Evolutionary conservation across 2,888 invertebrate genomes (phyloP).

Genomic region (Eupithecia subumbrata): DNA sequence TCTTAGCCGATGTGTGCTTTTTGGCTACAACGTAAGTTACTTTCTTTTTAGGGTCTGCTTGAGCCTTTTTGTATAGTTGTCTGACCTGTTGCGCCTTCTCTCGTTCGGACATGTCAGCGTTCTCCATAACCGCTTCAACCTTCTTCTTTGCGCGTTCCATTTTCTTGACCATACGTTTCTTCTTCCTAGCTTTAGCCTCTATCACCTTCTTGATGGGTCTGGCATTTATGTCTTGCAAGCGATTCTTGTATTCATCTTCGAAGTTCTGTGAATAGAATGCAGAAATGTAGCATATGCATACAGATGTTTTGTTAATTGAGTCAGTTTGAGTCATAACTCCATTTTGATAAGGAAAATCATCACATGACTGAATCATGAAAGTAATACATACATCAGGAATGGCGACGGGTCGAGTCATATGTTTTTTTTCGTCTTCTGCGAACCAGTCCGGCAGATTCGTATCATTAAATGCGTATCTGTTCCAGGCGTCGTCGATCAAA

Average conservation of each 20-base stretch:
- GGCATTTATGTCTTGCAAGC: conserved; percentile 93
- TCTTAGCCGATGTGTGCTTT: conserved; percentile 91
- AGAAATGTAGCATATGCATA: neutral
- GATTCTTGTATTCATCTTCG: conserved; percentile 93
- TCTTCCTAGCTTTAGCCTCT: conserved; percentile 99
- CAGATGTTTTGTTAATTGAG: neutral
- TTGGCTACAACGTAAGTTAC: conserved; percentile 97
- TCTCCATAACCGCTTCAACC: conserved; percentile 96
- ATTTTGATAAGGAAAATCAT: neutral
- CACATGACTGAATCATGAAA: conserved; percentile 24
- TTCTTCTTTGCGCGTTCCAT: conserved; percentile 98
- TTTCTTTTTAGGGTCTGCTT: conserved; percentile 93
- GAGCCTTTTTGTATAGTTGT: conserved; percentile 95
- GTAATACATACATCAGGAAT: conserved; percentile 87
- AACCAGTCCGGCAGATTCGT: conserved; percentile 98
- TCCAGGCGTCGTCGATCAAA: conserved; percentile 95
- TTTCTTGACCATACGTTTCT: conserved; percentile 93
- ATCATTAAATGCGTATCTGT: conserved; percentile 96
- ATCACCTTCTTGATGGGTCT: conserved; percentile 98
- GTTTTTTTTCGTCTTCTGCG: conserved; percentile 94
- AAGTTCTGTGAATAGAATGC: conserved; percentile 83
- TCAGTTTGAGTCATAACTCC: neutral
- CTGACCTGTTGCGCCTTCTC: conserved; percentile 97
- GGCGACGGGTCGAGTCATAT: conserved; percentile 92
- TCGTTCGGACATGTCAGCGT: conserved; percentile 93